phyloP scores from a whole-genome alignment of 2,113 vertebrate genomes.

The Callorhinus ursinus region DNA sequence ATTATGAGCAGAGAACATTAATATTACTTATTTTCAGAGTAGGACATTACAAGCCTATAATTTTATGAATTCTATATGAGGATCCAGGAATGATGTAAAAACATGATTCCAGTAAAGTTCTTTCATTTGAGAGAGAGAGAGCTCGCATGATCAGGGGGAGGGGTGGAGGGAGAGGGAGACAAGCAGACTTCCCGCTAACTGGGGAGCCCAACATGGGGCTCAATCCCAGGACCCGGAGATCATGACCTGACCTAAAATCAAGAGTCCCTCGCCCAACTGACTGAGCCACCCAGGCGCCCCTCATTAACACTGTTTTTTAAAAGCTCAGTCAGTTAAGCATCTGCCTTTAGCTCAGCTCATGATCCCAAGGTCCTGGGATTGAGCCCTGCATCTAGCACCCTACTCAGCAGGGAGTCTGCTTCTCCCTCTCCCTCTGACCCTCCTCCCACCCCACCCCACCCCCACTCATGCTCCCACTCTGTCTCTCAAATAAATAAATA shows the following conservation, averaged over 20 bases:
- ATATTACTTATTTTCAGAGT: conserved; percentile 16
- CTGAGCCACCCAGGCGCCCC: not conserved
- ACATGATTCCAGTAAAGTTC: not conserved
- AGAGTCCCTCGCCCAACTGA: not conserved
- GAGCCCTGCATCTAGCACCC: not conserved
- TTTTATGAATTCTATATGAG: conserved; percentile 19
- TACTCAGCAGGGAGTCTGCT: not conserved
- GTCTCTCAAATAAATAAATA: not conserved
- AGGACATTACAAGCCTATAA: not conserved
- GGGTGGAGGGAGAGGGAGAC: not conserved
- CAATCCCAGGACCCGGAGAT: not conserved
- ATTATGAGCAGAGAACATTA: not conserved
- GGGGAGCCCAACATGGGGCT: not conserved
- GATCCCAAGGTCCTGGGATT: not conserved
- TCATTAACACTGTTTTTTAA: not conserved
- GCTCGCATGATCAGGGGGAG: not conserved
- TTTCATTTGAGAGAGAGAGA: not conserved
- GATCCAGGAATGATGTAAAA: conserved; percentile 1
- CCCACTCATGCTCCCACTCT: not conserved
- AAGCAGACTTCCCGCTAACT: not conserved
- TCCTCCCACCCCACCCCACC: not conserved
- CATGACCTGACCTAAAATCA: not conserved
- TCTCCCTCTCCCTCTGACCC: not conserved
- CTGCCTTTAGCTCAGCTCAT: not conserved
- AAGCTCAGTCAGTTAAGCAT: not conserved